phyloP scores from a whole-genome alignment of 2,888 invertebrate genomes.

The Smittia aterrima region DNA sequence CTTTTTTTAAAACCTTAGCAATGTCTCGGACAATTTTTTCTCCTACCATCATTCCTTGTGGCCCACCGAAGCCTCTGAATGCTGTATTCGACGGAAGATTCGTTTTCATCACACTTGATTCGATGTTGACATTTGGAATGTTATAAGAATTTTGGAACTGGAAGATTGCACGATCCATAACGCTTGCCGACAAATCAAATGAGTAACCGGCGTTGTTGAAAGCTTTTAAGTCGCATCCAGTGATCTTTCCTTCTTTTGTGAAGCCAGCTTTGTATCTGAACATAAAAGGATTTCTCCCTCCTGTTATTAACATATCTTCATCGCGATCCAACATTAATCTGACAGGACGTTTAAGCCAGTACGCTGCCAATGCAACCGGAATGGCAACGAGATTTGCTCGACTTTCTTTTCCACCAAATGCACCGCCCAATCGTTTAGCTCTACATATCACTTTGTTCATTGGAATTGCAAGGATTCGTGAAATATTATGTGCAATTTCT shows the following conservation, averaged over 20 bases:
- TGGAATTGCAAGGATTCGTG: slow-evolving; percentile 69
- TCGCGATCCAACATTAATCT: slow-evolving; percentile 88
- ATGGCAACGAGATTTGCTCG: slow-evolving; percentile 65
- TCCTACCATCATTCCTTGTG: slow-evolving; percentile 84
- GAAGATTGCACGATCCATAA: slow-evolving; percentile 78
- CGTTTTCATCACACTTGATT: slow-evolving; percentile 77
- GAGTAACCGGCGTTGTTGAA: slow-evolving; percentile 84
- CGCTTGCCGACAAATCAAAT: slow-evolving; percentile 72
- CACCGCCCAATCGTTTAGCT: slow-evolving; percentile 88
- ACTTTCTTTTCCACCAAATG: slow-evolving; percentile 94
- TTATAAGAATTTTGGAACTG: slow-evolving; percentile 82
- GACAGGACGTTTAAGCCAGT: slow-evolving; percentile 73
- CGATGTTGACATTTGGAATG: slow-evolving; percentile 69
- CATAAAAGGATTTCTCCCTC: slow-evolving; percentile 85
- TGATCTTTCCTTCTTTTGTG: slow-evolving; percentile 70
- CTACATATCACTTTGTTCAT: slow-evolving; percentile 71
- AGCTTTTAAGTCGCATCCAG: slow-evolving; percentile 68
- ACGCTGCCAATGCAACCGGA: slow-evolving; percentile 78
- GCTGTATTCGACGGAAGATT: slow-evolving; percentile 92
- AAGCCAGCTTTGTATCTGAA: slow-evolving; percentile 82
- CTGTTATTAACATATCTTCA: slow-evolving; percentile 89
- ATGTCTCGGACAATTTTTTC: slow-evolving; percentile 77
- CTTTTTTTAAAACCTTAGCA: slow-evolving; percentile 66
- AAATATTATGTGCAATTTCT: slow-evolving; percentile 68
- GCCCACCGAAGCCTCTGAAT: slow-evolving; percentile 88